Conservation (phyloP, 2,888 invertebrate genomes). For the Drosophila affinis region DNA sequence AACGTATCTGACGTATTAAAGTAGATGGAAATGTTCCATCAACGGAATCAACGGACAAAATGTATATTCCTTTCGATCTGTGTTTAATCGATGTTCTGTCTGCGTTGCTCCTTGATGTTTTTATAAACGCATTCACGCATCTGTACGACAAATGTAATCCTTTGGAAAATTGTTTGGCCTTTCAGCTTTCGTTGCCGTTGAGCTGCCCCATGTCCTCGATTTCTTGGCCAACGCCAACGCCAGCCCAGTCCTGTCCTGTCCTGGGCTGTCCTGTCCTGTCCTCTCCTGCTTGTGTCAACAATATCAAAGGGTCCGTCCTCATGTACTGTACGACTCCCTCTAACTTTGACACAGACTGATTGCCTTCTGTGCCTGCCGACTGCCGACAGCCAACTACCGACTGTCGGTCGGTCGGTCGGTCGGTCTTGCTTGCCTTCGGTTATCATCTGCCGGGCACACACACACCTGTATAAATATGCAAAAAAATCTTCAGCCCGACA, state of each 20-base stretch:
- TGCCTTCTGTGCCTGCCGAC: conserved; percentile 35
- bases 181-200: conserved; percentile 12
- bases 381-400: neutral
- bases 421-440: conserved; percentile 40
- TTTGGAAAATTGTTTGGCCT: conserved; percentile 44
- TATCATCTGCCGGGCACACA: conserved; percentile 41
- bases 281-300: conserved; percentile 50
- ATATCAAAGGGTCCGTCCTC: conserved; percentile 45
- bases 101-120: conserved; percentile 31
- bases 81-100: conserved; percentile 3
- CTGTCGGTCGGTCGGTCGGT: no score
- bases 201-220: conserved; percentile 3
- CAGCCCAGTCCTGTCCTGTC: no score
- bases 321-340: conserved; percentile 22
- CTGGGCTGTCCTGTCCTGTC: no score
- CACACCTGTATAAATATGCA: conserved; percentile 52
- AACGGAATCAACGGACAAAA: no score
- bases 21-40: neutral
- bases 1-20: neutral
- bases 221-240: conserved; percentile 5
- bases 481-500: conserved; percentile 31
- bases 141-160: conserved; percentile 56
- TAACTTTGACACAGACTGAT: conserved; percentile 57
- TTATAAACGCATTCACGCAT: conserved; percentile 16
- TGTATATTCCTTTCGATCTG: neutral